These are phyloP conservation scores for Hermaeophaga mercurialis DNA, from an alignment of 2,888 invertebrate genomes.

Conservation along the genomic window DNA sequence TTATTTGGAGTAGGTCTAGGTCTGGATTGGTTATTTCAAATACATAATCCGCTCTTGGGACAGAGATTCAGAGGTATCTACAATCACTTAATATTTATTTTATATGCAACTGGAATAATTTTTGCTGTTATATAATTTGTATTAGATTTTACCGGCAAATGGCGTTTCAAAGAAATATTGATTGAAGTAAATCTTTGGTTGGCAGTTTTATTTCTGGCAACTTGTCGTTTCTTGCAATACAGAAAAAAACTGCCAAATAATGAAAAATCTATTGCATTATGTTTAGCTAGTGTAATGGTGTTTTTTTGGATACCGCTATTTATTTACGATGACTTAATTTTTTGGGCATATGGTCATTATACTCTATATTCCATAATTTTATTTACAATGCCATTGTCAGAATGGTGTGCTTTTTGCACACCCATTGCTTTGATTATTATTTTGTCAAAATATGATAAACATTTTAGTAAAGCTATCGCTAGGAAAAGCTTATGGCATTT, in stretches of 20 bases:
- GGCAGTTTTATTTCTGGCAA: not conserved
- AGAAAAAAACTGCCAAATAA: not conserved
- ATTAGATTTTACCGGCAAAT: no score
- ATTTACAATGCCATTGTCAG: slow-evolving; percentile 1
- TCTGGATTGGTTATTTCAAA: slow-evolving; percentile 1
- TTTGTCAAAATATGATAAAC: not conserved
- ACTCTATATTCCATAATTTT: not conserved
- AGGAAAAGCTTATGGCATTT: not conserved
- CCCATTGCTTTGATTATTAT: not conserved
- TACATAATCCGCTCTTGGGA: not conserved
- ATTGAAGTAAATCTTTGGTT: no score
- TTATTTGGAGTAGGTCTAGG: not conserved
- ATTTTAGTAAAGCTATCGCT: not conserved
- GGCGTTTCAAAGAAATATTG: no score
- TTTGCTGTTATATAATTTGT: not conserved
- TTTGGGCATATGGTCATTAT: not conserved
- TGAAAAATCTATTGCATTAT: not conserved
- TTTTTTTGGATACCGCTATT: slow-evolving; percentile 6
- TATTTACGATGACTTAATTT: not conserved
- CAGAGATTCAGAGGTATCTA: not conserved
- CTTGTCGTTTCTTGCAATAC: not conserved
- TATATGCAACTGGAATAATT: not conserved
- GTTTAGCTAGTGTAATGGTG: not conserved
- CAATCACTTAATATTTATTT: not conserved
- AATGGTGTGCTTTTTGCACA: slow-evolving; percentile 1